phyloP scores from a whole-genome alignment of 1,140 invertebrate genomes.

The Linepithema humile region DNA sequence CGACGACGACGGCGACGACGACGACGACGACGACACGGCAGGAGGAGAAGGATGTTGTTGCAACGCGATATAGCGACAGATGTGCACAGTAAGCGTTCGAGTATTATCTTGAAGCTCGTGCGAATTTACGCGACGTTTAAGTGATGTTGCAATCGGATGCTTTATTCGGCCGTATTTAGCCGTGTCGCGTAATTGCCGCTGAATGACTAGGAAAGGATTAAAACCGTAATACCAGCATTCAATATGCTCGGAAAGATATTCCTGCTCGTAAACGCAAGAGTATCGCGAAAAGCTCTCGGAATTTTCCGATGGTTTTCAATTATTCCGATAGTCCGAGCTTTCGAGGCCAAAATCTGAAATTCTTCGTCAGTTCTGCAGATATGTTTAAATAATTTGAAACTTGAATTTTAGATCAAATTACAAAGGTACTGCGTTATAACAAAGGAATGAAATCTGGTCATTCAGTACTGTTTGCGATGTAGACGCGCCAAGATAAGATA shows the following conservation, averaged over 20 bases:
- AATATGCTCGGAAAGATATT: too few relatives aligned
- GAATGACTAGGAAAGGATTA: neutral
- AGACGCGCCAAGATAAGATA: neutral
- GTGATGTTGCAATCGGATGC: constrained; percentile 6
- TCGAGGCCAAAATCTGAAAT: too few relatives aligned
- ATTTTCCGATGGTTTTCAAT: too few relatives aligned
- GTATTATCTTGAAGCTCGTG: constrained; percentile 13
- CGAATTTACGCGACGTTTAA: constrained; percentile 11
- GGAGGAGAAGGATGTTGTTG: constrained; percentile 31
- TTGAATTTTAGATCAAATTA: neutral
- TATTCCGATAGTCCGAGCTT: too few relatives aligned
- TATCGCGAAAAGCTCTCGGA: too few relatives aligned
- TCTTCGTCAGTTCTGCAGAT: too few relatives aligned
- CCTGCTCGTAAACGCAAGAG: too few relatives aligned
- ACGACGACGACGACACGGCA: too few relatives aligned
- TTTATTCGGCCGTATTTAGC: neutral
- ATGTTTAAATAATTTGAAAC: neutral
- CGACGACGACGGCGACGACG: too few relatives aligned
- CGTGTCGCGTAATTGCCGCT: neutral
- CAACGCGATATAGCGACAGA: constrained; percentile 19
- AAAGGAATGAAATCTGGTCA: neutral
- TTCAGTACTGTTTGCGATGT: neutral
- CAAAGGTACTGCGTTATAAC: neutral
- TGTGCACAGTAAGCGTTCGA: constrained; percentile 25
- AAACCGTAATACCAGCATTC: neutral